Conservation (phyloP, 1,140 invertebrate species). For the Nomia melanderi region DNA sequence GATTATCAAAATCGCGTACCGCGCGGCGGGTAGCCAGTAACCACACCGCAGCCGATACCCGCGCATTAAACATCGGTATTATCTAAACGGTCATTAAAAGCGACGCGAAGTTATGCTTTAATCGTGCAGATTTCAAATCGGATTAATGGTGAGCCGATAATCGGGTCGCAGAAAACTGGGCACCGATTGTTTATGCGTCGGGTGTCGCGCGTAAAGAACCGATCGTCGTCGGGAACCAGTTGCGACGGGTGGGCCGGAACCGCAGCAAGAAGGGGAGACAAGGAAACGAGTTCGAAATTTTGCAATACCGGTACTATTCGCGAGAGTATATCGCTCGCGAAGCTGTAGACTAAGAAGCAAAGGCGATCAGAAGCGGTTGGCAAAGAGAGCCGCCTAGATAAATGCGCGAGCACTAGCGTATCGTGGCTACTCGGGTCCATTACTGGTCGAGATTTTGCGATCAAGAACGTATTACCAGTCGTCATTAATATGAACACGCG, state of each 20-base stretch:
- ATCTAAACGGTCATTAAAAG: not conserved
- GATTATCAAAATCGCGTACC: too few species aligned
- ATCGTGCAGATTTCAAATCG: not conserved
- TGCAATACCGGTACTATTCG: conserved; percentile 4
- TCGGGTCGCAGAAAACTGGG: not conserved
- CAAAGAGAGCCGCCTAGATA: conserved; percentile 46
- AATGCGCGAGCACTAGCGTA: conserved; percentile 14
- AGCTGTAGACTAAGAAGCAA: too few species aligned
- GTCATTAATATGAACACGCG: conserved; percentile 41
- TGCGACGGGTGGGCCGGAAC: not conserved
- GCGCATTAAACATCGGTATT: not conserved
- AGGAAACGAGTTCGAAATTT: not conserved
- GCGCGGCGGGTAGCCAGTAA: too few species aligned
- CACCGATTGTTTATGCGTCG: not conserved
- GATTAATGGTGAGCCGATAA: not conserved
- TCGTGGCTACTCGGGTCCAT: conserved; percentile 22
- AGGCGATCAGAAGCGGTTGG: too few species aligned
- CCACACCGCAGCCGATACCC: too few species aligned
- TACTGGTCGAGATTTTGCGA: conserved; percentile 54
- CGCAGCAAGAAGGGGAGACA: not conserved
- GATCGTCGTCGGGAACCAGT: not conserved
- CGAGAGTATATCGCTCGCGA: not conserved
- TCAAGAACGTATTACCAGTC: conserved; percentile 35
- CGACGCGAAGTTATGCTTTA: not conserved
- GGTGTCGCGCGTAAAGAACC: not conserved